Evolutionary conservation across 2,797 vertebrate genomes (phyloP), one percentile per base, ranked within the genome.

Genomic region (Urosaurus nigricauda): DNA sequence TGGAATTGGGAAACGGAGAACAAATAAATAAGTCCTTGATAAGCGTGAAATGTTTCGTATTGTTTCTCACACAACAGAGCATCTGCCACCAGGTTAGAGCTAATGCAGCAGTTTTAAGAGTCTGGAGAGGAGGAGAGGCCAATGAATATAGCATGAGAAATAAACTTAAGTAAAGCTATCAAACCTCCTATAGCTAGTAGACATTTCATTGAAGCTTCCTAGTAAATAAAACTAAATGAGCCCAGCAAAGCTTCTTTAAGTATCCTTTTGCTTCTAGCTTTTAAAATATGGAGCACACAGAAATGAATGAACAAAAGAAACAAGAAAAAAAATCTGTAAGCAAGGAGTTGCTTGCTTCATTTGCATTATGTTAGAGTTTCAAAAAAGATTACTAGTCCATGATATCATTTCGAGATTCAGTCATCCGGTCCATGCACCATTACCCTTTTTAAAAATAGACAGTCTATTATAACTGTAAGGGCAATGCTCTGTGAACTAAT

Each of bases 391-490:
- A 91, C 74, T 85, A 89, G 60, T 93, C 92, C 94, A 29, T 84
- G 88, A 92, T 93, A 89, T 88, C 82, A 94, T 94, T 94, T 96
- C 89, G 93, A 94, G 84, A 94, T 89, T 91, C 93, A 91, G 95
- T 91, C 85, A 73, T 91, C 94, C 84, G 92, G 94, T 94, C 90
- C 84, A 90, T 90, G 94, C 89, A 93, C 91, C 93, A 89, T 94
- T 95, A 95, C 91, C 92, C 92, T 90, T 91, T 91, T 93, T 92
- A 89, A 92, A 89, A 92, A 90, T 85, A 90, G 89, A 60, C 65
- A 58, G 93, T 90, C 93, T 93, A 89, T 95, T 94, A 84, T 88
- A 92, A 80, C 89, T 86, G 47, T 91, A 87, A 96, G 87, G 85
- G 90, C 91, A 93, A 88, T 84, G 40, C 90, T 91, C 91, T 89